Base-by-base conservation (phyloP, 2,888 invertebrate genomes). In the Incurvaria masculella region DNA sequence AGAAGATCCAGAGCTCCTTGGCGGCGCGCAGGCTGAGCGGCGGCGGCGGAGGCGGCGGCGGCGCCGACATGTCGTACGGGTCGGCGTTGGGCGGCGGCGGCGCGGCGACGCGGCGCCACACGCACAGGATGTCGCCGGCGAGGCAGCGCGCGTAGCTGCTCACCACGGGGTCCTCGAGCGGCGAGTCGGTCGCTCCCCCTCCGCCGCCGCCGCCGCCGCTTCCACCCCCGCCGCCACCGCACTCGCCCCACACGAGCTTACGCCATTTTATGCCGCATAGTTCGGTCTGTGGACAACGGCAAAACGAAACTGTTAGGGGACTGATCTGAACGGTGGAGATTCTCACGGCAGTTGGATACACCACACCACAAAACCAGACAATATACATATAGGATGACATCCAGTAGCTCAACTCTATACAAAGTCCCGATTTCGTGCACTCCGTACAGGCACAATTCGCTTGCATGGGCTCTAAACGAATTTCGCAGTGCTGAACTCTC, bases 1-100 rank as follows among this genome's bases (percentile, higher is more conserved):
- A 99, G 82, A 99, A 99, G 72, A 99, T 92, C 98, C 98, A 99
- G 53, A 99, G 85, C 74, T 99, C 98, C 81, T 97, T 98, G 71
- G 92, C 88, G 64, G 91, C 89, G 67, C 88, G 86, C 60, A 92
- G 82, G 60, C 90, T 89, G 61, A 92, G 84, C 56, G 91, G 90
- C 65, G 88, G 89, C 64, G 86, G 86, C 57, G 78, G 78, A 55
- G 75, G 75, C 54, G 74, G 68, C 59, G 65, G 69, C 66, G 80
- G 79, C 63, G 75, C 81, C 66, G 81, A 82, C 56, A 68, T 59
- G 63, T 73, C 72, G 46, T 50, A 45, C 52, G 63, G 60, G 51
- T 81, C 78, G 56, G 75, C 79, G 55, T 80, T 79, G 51, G 80
- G 75, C 56, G 83, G 76, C 69, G 68, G 47, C 68, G 56, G 82